Evolutionary conservation across 2,797 vertebrate genomes (phyloP), one percentile per base, ranked within the genome.

Genomic region (Galaxias olidus): DNA sequence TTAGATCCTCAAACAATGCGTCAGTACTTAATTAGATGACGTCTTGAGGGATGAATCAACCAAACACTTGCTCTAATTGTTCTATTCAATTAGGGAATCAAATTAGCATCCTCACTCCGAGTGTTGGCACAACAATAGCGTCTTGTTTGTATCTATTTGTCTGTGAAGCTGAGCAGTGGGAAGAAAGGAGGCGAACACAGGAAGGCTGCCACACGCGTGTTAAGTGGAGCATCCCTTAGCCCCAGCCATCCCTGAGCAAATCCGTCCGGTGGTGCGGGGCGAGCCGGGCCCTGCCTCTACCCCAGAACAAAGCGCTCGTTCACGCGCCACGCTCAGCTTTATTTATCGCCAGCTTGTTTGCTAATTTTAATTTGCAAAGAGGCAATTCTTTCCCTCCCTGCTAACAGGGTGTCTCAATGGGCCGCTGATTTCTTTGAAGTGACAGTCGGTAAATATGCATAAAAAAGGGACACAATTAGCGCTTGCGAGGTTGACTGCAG

Each of bases 371-470:
- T 98, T 97, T 96, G 94, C 95, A 93, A 76, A 92, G 94, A 95
- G 93, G 94, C 94, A 93, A 94, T 95, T 95, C 91, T 94, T 92
- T 77, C 54, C 63, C 68, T 53, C 64, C 55, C 18, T 89, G 88
- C 93, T 94, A 95, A 95, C 93, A 87, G 93, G 92, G 90, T 90
- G 92, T 94, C 96, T 98, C 96, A 95, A 94, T 95, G 94, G 96
- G 91, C 94, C 82, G 87, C 95, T 96, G 96, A 96, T 96, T 97
- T 96, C 96, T 95, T 96, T 98, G 95, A 99, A 98, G 96, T 98
- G 96, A 99, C 96, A 96, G 95, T 96, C 93, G 91, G 96, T 98
- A 98, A 98, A 99, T 98, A 99, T 98, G 96, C 96, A 97, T 96
- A 95, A 95, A 96, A 97, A 96, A 95, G 93, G 93, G 94, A 95